These are phyloP conservation scores for Alitta virens DNA, from an alignment of 2,888 invertebrate genomes.

Conservation along the genomic window DNA sequence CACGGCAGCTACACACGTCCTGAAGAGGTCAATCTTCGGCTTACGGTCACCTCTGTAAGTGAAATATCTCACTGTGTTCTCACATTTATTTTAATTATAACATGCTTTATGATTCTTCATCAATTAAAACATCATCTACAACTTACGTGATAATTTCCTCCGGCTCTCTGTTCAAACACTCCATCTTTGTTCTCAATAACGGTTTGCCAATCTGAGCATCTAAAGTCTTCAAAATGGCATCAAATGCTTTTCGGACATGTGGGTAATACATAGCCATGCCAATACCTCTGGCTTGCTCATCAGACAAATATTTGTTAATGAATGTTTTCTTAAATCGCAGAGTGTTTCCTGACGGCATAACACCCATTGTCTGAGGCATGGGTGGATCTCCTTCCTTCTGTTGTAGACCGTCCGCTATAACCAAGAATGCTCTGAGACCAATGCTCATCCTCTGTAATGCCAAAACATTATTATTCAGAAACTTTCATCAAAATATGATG, in stretches of 20 bases:
- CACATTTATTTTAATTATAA: neutral
- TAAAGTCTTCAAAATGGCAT: slow-evolving; percentile 88
- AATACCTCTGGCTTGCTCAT: slow-evolving; percentile 92
- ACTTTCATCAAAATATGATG: neutral
- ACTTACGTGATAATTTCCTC: slow-evolving; percentile 58
- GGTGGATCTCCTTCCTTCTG: slow-evolving; percentile 99
- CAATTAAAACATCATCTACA: neutral
- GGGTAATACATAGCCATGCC: slow-evolving; percentile 97
- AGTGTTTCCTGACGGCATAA: slow-evolving; percentile 92
- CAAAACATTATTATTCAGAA: too few relatives aligned
- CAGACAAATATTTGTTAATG: slow-evolving; percentile 78
- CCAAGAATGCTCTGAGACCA: slow-evolving; percentile 92
- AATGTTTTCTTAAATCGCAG: slow-evolving; percentile 92
- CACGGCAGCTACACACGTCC: slow-evolving; percentile 97
- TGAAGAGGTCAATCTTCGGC: slow-evolving; percentile 94
- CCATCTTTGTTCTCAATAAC: slow-evolving; percentile 92
- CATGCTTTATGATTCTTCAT: neutral
- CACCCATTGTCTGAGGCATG: slow-evolving; percentile 94
- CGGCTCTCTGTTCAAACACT: slow-evolving; percentile 83
- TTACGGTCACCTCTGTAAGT: slow-evolving; percentile 83
- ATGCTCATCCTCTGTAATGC: slow-evolving; percentile 83
- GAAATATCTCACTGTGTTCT: neutral
- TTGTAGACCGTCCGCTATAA: slow-evolving; percentile 96
- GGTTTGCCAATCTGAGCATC: slow-evolving; percentile 97
- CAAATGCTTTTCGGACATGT: slow-evolving; percentile 90